Evolutionary conservation across 2,888 invertebrate genomes (phyloP).

Genomic region (Anthrax anthrax): DNA sequence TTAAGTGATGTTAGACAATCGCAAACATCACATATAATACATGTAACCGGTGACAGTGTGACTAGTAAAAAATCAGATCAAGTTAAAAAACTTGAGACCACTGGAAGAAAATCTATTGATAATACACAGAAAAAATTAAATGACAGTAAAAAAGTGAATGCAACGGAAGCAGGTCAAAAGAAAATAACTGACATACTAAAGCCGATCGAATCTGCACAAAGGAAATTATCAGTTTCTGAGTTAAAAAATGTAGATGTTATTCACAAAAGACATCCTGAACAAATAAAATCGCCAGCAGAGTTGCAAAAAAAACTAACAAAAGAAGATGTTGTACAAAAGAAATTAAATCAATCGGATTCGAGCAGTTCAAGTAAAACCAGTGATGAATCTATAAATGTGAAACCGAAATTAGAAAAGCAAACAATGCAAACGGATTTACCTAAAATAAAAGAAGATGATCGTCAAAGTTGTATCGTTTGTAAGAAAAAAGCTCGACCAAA

Average conservation of each 20-base stretch:
- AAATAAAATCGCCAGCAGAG: constrained; percentile 1
- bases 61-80: neutral
- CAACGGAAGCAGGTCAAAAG: neutral
- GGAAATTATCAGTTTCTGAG: neutral
- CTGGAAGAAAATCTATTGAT: neutral
- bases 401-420: neutral
- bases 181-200: neutral
- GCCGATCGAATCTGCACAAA: neutral
- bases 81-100: constrained; percentile 2
- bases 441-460: neutral
- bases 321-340: neutral
- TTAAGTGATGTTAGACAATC: too few relatives aligned
- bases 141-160: neutral
- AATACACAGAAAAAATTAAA: neutral
- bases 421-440: neutral
- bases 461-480: constrained; percentile 53
- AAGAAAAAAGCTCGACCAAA: constrained; percentile 60
- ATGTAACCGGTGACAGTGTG: too few relatives aligned
- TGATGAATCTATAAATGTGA: neutral
- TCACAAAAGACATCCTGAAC: neutral
- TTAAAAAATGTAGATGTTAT: neutral
- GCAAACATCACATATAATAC: too few relatives aligned
- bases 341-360: neutral
- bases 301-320: neutral
- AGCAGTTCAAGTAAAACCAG: neutral